These are phyloP conservation scores for Poecilia velifera DNA, from an alignment of 2,797 vertebrate species.

Conservation along the genomic window DNA sequence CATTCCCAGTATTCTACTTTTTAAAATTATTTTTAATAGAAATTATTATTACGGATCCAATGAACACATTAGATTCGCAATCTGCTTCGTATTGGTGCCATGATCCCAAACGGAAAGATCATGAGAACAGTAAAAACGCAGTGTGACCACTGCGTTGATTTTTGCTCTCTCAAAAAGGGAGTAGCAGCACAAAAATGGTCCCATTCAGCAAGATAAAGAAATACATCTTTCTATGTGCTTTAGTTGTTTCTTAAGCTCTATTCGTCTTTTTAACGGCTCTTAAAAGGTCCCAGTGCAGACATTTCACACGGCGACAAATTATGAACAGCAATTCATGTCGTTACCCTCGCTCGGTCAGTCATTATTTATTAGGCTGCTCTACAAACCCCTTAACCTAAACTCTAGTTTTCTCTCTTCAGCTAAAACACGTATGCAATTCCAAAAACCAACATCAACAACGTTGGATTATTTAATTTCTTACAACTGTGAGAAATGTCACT, in stretches of 20 bases:
- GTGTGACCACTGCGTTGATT: background rate
- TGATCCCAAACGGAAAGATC: background rate
- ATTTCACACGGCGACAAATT: background rate
- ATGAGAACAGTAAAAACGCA: background rate
- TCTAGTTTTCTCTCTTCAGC: background rate
- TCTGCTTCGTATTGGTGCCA: background rate
- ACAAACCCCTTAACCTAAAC: background rate
- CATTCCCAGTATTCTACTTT: background rate
- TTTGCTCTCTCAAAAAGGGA: background rate
- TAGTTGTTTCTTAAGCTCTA: background rate
- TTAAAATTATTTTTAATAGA: background rate
- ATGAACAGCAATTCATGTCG: background rate
- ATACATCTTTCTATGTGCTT: background rate
- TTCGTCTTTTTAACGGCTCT: background rate
- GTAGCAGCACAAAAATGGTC: background rate
- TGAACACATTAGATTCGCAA: background rate
- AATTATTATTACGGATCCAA: background rate
- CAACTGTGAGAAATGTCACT: background rate
- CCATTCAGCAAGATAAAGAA: background rate
- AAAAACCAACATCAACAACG: background rate
- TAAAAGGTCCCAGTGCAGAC: background rate
- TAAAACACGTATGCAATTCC: background rate
- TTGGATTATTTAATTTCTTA: background rate
- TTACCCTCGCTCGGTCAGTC: background rate
- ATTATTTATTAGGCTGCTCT: background rate